Evolutionary conservation across 2,888 invertebrate genomes (phyloP), one percentile per base, ranked within the genome.

Genomic region (Pyrrhia umbra): DNA sequence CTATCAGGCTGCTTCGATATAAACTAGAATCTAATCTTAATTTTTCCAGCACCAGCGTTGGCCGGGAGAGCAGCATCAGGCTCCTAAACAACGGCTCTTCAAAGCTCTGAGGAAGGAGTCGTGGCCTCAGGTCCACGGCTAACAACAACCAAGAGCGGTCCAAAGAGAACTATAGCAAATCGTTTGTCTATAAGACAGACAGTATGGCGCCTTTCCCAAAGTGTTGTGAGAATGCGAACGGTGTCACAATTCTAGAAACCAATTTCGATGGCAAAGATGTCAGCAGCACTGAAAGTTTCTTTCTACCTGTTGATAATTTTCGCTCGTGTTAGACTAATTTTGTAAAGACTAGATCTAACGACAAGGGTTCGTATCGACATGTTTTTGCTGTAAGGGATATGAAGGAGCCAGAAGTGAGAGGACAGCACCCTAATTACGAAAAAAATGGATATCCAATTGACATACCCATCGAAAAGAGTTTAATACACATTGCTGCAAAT

Each of bases 71-170:
- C 85, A 95, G 94, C 88, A 85, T 94, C 60, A 89, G 93, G 0
- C 87, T 94, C 0, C 76, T 94, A 1, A 92, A 92, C 86, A 94
- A 94, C 77, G 94, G 94, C 1, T 87, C 93, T 0, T 94, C 94
- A 47, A 94, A 94, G 64, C 93, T 94, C 89, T 95, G 94, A 95
- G 92, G 85, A 75, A 85, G 90, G 90, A 74, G 73, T 54, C 78
- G 71, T 77, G 90, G 90, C 86, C 86, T 83, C 54, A 45, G 79
- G 78, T 80, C 75, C 65, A 73, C 83, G 81, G 89, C 90, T 79
- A 89, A 91, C 82, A 91, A 91, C 83, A 90, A 92, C 77, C 84
- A 82, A 51, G 89, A 87, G 60, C 82, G 89, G 58, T 88, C 88
- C 70, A 87, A 92, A 67, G 87, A 88, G 77, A 92, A 93, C 84